phyloP scores from a whole-genome alignment of 2,888 invertebrate species.

The Noctua comes region DNA sequence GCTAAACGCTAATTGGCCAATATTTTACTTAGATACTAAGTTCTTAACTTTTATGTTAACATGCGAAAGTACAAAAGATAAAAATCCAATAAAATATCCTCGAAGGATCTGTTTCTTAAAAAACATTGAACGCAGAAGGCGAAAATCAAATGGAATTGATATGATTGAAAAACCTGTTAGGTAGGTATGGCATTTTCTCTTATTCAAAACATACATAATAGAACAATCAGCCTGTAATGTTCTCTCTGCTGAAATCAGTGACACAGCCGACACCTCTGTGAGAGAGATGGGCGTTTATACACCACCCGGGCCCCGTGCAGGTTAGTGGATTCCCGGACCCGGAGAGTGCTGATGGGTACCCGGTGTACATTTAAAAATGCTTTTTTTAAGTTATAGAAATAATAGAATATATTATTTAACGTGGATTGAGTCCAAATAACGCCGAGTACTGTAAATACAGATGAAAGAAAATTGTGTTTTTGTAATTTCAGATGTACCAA shows the following conservation, averaged over 20 bases:
- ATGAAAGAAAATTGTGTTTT: neutral
- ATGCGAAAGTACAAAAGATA: conserved; percentile 22
- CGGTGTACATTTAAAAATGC: neutral
- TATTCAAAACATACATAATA: neutral
- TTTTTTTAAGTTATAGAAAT: no score
- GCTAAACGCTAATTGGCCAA: conserved; percentile 42
- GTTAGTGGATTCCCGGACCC: neutral
- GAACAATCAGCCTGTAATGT: neutral
- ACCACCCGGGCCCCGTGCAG: neutral
- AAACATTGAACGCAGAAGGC: conserved; percentile 2
- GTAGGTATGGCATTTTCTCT: neutral
- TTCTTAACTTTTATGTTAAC: conserved; percentile 34
- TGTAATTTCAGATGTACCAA: neutral
- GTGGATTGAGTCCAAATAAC: neutral
- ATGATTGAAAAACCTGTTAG: neutral
- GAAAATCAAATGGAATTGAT: conserved; percentile 1
- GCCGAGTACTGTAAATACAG: no score
- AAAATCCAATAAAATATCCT: conserved; percentile 20
- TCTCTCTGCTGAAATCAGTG: neutral
- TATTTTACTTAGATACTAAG: conserved; percentile 25
- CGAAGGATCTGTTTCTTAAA: conserved; percentile 7
- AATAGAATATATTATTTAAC: no score
- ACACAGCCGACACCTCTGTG: neutral
- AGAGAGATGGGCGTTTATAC: neutral
- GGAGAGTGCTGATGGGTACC: no score